These are phyloP conservation scores for Antechinus flavipes DNA, from an alignment of 2,113 vertebrate genomes.

Conservation along the genomic window DNA sequence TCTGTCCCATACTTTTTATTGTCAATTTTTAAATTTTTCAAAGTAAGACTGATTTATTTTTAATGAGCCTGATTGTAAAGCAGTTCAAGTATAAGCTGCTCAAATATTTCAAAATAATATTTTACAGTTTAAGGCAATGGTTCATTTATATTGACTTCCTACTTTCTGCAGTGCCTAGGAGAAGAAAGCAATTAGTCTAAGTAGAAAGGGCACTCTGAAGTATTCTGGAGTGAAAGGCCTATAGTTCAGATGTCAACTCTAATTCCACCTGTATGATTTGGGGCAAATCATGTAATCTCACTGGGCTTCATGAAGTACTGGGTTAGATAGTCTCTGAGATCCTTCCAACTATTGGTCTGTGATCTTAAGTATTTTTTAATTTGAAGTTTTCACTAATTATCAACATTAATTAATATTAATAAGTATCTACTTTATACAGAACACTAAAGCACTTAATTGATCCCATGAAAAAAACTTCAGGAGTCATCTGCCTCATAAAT, in stretches of 20 bases:
- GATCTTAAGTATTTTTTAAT: background rate
- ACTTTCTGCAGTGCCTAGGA: background rate
- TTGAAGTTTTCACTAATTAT: background rate
- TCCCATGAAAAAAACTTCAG: background rate
- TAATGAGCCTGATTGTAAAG: background rate
- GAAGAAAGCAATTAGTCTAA: background rate
- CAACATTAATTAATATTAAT: background rate
- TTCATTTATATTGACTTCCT: background rate
- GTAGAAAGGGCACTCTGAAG: background rate
- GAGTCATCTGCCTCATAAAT: background rate
- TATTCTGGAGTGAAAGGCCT: background rate
- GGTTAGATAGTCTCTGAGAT: background rate
- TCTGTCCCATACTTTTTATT: background rate
- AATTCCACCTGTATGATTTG: background rate
- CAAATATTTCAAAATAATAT: background rate
- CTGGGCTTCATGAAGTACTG: background rate
- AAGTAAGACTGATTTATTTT: background rate
- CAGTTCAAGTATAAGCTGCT: background rate
- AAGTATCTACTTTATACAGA: background rate
- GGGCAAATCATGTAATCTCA: background rate
- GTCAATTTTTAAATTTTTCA: background rate
- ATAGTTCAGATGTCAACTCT: background rate
- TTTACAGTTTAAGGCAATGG: background rate
- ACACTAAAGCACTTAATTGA: background rate
- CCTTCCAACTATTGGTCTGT: background rate